phyloP scores from a whole-genome alignment of 1,140 invertebrate genomes.

The Tyrophagus putrescentiae region DNA sequence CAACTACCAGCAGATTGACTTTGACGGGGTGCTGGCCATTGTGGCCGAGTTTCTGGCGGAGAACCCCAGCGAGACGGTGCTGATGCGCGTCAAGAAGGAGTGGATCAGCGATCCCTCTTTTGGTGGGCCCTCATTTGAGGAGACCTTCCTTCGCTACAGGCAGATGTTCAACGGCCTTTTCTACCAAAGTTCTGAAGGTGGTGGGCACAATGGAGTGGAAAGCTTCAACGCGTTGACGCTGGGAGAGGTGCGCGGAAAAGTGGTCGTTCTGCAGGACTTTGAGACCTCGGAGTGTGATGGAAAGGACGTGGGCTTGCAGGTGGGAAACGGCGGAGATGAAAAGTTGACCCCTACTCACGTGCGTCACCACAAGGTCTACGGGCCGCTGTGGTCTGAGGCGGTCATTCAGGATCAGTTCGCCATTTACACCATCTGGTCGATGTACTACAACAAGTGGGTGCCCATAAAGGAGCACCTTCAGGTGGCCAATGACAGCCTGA shows the following conservation, averaged over 20 bases:
- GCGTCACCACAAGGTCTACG: neutral
- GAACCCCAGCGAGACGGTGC: neutral
- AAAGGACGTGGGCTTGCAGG: neutral
- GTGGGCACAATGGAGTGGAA: neutral
- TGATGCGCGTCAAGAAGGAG: neutral
- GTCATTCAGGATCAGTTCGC: slow-evolving; percentile 13
- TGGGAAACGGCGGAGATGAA: no score
- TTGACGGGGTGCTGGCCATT: neutral
- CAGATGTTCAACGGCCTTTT: neutral
- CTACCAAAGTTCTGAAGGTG: neutral
- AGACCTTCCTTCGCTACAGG: neutral
- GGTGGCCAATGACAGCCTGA: neutral
- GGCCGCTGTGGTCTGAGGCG: neutral
- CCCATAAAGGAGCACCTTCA: neutral
- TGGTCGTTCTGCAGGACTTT: slow-evolving; percentile 14
- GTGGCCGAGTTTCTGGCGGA: neutral
- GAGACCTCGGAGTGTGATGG: neutral
- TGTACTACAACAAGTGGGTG: slow-evolving; percentile 3
- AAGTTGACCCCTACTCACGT: no score
- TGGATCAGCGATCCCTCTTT: neutral
- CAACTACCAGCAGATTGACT: neutral
- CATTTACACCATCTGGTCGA: neutral
- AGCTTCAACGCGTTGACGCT: no score
- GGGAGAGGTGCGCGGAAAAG: slow-evolving; percentile 7
- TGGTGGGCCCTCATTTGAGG: neutral